These are phyloP conservation scores for Antheraea pernyi DNA, from an alignment of 1,140 invertebrate genomes.

Conservation along the genomic window DNA sequence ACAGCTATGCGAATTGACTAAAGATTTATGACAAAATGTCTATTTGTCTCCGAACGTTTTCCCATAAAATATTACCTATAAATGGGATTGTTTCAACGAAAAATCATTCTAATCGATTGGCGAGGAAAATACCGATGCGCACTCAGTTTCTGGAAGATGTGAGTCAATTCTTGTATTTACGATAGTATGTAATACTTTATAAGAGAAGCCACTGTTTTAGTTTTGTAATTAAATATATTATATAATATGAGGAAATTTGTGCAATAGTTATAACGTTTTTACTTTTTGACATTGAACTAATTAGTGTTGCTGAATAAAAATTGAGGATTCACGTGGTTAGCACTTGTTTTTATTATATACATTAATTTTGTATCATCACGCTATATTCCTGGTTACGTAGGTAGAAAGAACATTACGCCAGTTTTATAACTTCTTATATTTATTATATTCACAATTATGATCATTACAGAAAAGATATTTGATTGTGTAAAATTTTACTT, in stretches of 20 bases:
- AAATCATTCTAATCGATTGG: constrained; percentile 67
- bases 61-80: constrained; percentile 69
- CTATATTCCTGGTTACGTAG: not conserved
- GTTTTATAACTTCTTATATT: too few species aligned
- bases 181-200: not conserved
- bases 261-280: constrained; percentile 12
- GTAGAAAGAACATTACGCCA: not conserved
- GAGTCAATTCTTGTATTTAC: constrained; percentile 34
- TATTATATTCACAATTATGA: too few species aligned
- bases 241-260: constrained; percentile 1
- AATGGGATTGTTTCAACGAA: constrained; percentile 73
- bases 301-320: constrained; percentile 26
- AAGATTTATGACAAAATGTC: constrained; percentile 62
- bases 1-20: constrained; percentile 29
- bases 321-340: constrained; percentile 28
- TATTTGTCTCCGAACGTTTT: constrained; percentile 68
- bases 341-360: not conserved
- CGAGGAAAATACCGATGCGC: constrained; percentile 65
- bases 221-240: not conserved
- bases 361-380: not conserved
- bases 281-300: constrained; percentile 40
- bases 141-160: constrained; percentile 75
- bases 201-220: not conserved
- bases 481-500: too few species aligned
- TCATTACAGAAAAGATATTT: too few species aligned